Base-by-base conservation (phyloP, 2,113 vertebrate species). In the Antigone vipio region DNA sequence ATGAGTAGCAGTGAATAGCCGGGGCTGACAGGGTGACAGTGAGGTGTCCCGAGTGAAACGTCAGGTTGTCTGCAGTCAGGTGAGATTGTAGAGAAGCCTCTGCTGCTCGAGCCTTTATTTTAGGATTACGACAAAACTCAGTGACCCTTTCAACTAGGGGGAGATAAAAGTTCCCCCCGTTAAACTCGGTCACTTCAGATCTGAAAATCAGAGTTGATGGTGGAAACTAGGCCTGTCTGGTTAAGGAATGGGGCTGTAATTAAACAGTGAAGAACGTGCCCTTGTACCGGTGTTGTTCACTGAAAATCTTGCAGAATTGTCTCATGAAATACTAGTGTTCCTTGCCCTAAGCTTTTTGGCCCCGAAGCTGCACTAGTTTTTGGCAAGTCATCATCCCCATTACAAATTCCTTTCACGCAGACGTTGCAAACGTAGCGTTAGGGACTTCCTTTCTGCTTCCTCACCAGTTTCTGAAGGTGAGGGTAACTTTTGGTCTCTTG, bases 391-490 rank as follows among this genome's bases (percentile, higher is more conserved):
- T 32, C 4, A 2, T 83, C 52, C 35, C 63, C 40, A 49, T 95
- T 68, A 59, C 62, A 78, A 79, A 88, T 42, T 86, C 67, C 52
- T 77, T 92, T 67, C 27, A 42, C 69, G 56, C 45, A 85, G 52
- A 87, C 0, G 0, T 84, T 88, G 62, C 50, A 90, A 73, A 88
- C 4, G 0, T 88, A 83, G 93, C 91, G 91, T 77, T 58, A 95
- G 96, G 94, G 83, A 77, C 44, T 93, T 95, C 35, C 58, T 82
- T 96, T 95, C 60, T 95, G 86, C 95, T 93, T 93, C 62, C 77
- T 96, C 86, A 85, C 92, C 69, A 85, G 49, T 85, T 96, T 92
- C 82, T 91, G 84, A 93, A 92, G 53, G 69, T 47, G 76, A 92
- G 42, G 52, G 21, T 72, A 89, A 85, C 40, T 82, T 91, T 85